Percentiles rank a stretch among this genome's conserved stretches.
These are phyloP conservation scores for Cryptocheilus praepositus DNA, from an alignment of 2,888 invertebrate genomes.

Conservation along the genomic window DNA sequence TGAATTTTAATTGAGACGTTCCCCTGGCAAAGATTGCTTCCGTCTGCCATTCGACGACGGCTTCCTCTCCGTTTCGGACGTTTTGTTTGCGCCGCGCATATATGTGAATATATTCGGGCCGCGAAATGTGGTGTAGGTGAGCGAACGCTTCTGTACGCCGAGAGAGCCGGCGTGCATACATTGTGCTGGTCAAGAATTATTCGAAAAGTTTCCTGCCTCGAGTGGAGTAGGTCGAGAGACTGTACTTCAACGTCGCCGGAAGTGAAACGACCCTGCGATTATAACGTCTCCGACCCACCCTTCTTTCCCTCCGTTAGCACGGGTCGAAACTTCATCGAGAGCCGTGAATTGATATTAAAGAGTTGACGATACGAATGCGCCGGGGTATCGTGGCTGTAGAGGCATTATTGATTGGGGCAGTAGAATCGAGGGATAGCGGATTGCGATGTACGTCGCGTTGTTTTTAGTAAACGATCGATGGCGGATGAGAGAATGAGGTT, in stretches of 20 bases:
- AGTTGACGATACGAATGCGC: no score
- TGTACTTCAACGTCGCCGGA: slow-evolving; percentile 4
- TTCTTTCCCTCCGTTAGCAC: not conserved
- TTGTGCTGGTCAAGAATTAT: slow-evolving; percentile 44
- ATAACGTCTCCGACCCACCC: not conserved
- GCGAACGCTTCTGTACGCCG: not conserved
- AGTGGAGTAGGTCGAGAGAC: slow-evolving; percentile 15
- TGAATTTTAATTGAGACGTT: slow-evolving; percentile 6
- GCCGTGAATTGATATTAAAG: slow-evolving; percentile 3
- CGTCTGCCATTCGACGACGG: slow-evolving; percentile 2
- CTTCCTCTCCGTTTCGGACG: not conserved
- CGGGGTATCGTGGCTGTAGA: no score
- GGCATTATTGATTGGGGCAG: no score
- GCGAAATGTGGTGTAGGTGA: not conserved
- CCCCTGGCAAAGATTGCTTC: not conserved
- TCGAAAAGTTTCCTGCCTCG: slow-evolving; percentile 27
- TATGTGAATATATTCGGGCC: not conserved
- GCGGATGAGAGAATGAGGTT: no score
- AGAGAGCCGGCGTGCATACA: slow-evolving; percentile 1
- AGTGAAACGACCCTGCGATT: slow-evolving; percentile 1
- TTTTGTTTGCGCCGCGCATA: slow-evolving; percentile 4
- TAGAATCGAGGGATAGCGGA: no score
- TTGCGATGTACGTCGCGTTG: no score
- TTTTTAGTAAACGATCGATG: slow-evolving; percentile 1
- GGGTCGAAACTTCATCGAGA: slow-evolving; percentile 1